Evolutionary conservation across 2,888 invertebrate species (phyloP).

Genomic region (Drosophila aldrichi): DNA sequence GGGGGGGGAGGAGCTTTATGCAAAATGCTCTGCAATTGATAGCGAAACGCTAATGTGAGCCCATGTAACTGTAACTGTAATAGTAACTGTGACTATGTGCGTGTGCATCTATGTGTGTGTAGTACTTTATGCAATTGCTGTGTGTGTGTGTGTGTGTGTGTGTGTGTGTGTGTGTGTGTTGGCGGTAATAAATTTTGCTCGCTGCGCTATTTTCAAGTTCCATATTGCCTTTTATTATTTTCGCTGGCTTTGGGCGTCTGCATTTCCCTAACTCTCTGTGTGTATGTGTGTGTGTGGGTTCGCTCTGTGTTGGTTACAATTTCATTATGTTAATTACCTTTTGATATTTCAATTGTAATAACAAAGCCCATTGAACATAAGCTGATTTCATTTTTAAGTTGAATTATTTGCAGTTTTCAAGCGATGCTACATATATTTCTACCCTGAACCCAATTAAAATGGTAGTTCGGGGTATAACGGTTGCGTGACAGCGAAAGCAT

Average conservation of each 20-base stretch:
- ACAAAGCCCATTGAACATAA: constrained; percentile 26
- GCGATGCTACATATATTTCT: neutral
- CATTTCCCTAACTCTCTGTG: neutral
- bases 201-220: constrained; percentile 49
- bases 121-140: constrained; percentile 58
- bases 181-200: constrained; percentile 65
- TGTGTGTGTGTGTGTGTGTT: constrained; percentile 30
- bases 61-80: constrained; percentile 35
- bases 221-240: constrained; percentile 68
- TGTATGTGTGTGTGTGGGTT: neutral
- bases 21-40: constrained; percentile 63
- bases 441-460: too few relatives aligned
- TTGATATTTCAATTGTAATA: constrained; percentile 70
- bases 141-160: constrained; percentile 16
- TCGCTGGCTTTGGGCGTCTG: constrained; percentile 22
- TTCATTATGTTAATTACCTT: constrained; percentile 75
- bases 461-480: too few relatives aligned
- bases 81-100: constrained; percentile 17
- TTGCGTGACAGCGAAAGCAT: too few relatives aligned
- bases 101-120: constrained; percentile 31
- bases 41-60: constrained; percentile 68
- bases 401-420: constrained; percentile 5
- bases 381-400: constrained; percentile 16
- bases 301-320: constrained; percentile 28
- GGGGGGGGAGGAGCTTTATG: constrained; percentile 34